These are phyloP conservation scores for Diplodus puntazzo DNA, from an alignment of 2,797 vertebrate species.

Conservation along the genomic window DNA sequence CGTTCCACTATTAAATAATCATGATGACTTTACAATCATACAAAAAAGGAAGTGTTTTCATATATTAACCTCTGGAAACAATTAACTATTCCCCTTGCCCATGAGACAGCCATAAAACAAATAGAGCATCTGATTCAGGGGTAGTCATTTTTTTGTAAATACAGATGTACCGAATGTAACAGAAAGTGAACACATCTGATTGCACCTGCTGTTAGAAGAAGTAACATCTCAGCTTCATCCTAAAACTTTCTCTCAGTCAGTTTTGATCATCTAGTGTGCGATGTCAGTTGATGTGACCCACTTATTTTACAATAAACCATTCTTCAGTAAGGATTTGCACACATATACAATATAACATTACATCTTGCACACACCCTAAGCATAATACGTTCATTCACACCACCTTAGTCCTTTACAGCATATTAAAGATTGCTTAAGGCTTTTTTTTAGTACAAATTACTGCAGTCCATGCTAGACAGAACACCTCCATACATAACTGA, in stretches of 20 bases:
- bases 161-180: conserved; percentile 76
- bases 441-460: conserved; percentile 74
- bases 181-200: conserved; percentile 67
- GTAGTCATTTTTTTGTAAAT: conserved; percentile 60
- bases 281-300: conserved; percentile 66
- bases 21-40: conserved; percentile 67
- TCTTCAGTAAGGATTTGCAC: conserved; percentile 63
- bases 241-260: conserved; percentile 61
- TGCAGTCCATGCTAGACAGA: conserved; percentile 75
- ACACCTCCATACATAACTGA: conserved; percentile 62
- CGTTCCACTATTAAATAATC: conserved; percentile 66
- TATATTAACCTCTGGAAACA: conserved; percentile 83
- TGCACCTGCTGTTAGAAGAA: conserved; percentile 66
- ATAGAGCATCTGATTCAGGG: conserved; percentile 57
- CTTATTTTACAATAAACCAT: conserved; percentile 72
- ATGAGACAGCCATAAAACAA: conserved; percentile 63
- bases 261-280: conserved; percentile 69
- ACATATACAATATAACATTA: conserved; percentile 69
- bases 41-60: conserved; percentile 69
- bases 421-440: conserved; percentile 76
- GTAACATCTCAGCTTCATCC: conserved; percentile 65
- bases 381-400: conserved; percentile 69
- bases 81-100: conserved; percentile 58
- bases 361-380: conserved; percentile 68
- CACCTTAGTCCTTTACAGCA: conserved; percentile 66